Evolutionary conservation across 2,797 vertebrate species (phyloP).

Genomic region (Hippopotamyrus pictus): DNA sequence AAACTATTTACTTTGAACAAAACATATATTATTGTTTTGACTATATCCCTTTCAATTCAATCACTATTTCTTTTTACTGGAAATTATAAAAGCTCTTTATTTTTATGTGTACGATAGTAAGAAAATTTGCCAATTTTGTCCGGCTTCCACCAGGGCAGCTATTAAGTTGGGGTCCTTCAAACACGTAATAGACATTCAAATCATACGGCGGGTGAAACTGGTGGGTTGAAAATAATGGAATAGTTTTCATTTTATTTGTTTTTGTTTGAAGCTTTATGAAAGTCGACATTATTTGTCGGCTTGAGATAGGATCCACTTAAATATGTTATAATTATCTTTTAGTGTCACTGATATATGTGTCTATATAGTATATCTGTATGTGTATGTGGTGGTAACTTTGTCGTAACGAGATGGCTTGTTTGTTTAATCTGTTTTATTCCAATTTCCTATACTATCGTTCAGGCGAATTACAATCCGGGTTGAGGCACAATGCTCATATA

Average conservation of each 20-base stretch:
- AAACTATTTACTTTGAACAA: not conserved
- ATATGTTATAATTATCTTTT: not conserved
- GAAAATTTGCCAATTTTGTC: not conserved
- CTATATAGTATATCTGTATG: not conserved
- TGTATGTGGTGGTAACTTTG: not conserved
- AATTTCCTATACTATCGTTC: not conserved
- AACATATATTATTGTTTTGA: not conserved
- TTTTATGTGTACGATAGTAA: not conserved
- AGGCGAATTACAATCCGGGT: not conserved
- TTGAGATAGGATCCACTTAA: not conserved
- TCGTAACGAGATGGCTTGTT: not conserved
- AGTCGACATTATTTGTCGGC: not conserved
- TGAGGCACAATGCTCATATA: not conserved
- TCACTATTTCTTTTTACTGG: not conserved
- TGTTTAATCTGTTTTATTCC: not conserved
- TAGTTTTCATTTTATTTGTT: not conserved
- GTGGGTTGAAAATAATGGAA: not conserved
- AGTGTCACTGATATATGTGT: not conserved
- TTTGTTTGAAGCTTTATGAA: not conserved
- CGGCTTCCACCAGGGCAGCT: not conserved
- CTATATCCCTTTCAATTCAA: not conserved
- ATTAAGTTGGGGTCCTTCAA: constrained; percentile 12
- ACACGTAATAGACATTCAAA: constrained; percentile 16
- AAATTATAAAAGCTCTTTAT: not conserved
- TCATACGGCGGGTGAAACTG: not conserved